Evolutionary conservation across 2,888 invertebrate genomes (phyloP), one percentile per base, ranked within the genome.

Genomic region (Odontocolon sp.): DNA sequence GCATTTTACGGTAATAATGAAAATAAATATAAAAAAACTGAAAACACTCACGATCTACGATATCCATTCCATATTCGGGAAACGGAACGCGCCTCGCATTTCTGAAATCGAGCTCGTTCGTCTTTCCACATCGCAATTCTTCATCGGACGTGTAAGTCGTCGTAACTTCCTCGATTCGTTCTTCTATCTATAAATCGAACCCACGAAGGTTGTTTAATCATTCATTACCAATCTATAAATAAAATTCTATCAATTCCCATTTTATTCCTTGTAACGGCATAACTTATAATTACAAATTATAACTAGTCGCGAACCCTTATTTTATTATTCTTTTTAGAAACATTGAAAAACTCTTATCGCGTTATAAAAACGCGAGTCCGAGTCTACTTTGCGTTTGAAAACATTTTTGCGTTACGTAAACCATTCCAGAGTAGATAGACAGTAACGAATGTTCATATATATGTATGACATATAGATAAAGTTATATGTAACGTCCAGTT

Each of bases 51-150:
- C 90, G 87, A 85, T 94, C 94, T 59, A 94, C 91, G 77, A 94
- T 93, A 86, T 95, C 94, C 78, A 93, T 93, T 52, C 94, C 95
- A 66, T 93, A 93, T 87, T 95, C 95, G 0, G 95, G 94, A 90
- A 95, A 94, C 26, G 94, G 94, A 45, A 94, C 94, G 23, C 93
- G 91, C 64, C 88, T 86, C 16, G 86, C 80, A 63, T 87, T 86
- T 56, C 84, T 81, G 77, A 89, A 87, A 69, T 86, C 82, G 36
- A 88, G 70, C 28, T 80, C 81, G 64, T 87, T 86, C 33, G 85
- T 81, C 8, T 85, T 86, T 9, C 83, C 81, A 31, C 82, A 84
- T 8, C 82, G 83, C 26, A 83, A 81, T 28, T 89, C 89, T 36
- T 88, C 89, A 64, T 90, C 90, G 0, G 90, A 87, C 9, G 87